These are phyloP conservation scores for Mellivora capensis DNA, from an alignment of 2,113 vertebrate genomes.

Conservation along the genomic window DNA sequence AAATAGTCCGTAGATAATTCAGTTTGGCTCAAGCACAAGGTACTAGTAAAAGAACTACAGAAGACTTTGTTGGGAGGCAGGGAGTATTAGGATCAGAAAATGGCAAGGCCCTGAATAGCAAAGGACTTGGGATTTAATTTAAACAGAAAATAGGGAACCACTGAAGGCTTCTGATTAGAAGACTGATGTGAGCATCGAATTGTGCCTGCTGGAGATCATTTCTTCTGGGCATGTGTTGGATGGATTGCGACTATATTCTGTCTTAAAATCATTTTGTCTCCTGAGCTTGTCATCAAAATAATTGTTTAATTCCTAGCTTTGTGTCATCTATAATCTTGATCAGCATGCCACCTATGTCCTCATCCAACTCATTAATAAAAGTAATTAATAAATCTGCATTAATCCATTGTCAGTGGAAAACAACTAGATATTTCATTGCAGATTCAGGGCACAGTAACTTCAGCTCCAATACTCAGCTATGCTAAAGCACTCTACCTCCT, in stretches of 20 bases:
- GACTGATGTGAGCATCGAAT: not conserved
- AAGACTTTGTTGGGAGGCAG: slow-evolving; percentile 23
- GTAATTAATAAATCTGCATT: slow-evolving; percentile 62
- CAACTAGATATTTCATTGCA: not conserved
- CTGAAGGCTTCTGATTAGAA: not conserved
- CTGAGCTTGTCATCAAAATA: not conserved
- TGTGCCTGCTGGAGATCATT: not conserved
- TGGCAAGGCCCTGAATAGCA: not conserved
- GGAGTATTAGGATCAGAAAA: not conserved
- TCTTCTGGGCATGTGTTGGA: not conserved
- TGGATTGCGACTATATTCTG: not conserved
- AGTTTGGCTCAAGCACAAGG: not conserved
- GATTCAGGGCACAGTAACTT: not conserved
- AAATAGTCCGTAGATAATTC: slow-evolving; percentile 33
- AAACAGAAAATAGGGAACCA: not conserved
- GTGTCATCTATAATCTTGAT: slow-evolving; percentile 45
- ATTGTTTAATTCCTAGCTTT: slow-evolving; percentile 17
- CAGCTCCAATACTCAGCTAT: not conserved
- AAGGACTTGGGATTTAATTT: not conserved
- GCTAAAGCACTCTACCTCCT: not conserved
- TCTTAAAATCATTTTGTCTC: slow-evolving; percentile 21
- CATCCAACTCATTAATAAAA: slow-evolving; percentile 61
- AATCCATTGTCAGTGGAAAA: slow-evolving; percentile 44
- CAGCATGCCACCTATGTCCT: slow-evolving; percentile 45
- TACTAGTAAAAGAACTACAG: slow-evolving; percentile 9